These are phyloP conservation scores for Astreopora myriophthalma DNA, from an alignment of 64 coral and sea anemone genomes.

Conservation along the genomic window DNA sequence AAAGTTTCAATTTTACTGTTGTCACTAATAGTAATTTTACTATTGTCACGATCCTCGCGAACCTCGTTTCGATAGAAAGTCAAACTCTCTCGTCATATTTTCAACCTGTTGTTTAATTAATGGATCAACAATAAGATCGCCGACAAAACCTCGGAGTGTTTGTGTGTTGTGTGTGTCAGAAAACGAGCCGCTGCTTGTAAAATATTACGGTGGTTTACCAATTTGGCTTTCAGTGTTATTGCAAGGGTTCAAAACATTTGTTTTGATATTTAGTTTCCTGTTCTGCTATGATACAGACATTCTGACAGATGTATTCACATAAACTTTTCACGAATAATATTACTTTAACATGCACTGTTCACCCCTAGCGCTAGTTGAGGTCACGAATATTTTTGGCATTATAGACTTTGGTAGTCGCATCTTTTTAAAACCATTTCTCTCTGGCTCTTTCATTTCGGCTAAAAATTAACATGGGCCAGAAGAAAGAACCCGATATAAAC, in stretches of 20 bases:
- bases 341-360: neutral
- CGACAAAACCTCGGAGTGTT: no score
- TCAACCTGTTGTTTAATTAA: no score
- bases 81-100: no score
- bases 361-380: neutral
- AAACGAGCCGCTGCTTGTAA: neutral
- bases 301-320: neutral
- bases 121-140: no score
- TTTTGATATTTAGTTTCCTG: neutral
- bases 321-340: neutral
- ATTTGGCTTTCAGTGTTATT: neutral
- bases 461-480: neutral
- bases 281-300: neutral
- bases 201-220: neutral
- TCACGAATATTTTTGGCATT: neutral
- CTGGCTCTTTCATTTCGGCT: neutral
- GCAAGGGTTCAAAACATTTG: neutral
- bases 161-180: no score
- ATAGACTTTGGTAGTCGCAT: neutral
- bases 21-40: neutral
- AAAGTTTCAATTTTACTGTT: neutral
- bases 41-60: neutral
- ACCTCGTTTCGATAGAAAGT: no score
- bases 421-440: neutral
- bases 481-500: neutral